Base-by-base conservation (phyloP, 1,140 invertebrate species). In the Vanessa atalanta region DNA sequence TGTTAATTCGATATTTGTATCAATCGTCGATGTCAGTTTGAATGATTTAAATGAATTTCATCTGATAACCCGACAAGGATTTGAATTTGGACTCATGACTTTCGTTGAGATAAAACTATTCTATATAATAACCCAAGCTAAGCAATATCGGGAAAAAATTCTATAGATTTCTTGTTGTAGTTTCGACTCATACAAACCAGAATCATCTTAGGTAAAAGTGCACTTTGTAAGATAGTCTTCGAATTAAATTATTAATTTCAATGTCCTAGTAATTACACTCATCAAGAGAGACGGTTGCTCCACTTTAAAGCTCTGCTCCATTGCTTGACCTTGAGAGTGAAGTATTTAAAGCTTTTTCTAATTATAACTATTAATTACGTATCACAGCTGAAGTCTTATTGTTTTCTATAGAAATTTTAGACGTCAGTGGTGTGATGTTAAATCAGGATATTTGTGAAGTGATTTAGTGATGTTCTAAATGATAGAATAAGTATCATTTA, bases 261-360 rank as follows among this genome's bases (percentile, higher is more conserved):
- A n/a, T 63, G 9, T 43, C 15, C 26, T 14, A 26, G 26, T 53
- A 8, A 53, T 50, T 65, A 26, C 47, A 16, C 64, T 65, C 47
- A 48, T 65, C n/a, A 65, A 57, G 9, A 2, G 23, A 63, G 60
- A 23, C 60, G 15, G 20, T 31, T n/a, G 51, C 48, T 65, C 31
- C 37, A 55, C 50, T 57, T 61, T 63, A 14, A 50, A 66, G 23
- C n/a, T n/a, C n/a, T n/a, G n/a, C n/a, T n/a, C n/a, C n/a, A n/a
- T n/a, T 23, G 48, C 48, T 61, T 57, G 50, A 65, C 53, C 47
- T 51, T 66, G 31, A 75, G 47, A 51, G 55, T 70, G 53, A 9
- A 23, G 15, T 53, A 37, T 43, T 48, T 60, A 66, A 31, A 65
- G 31, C n/a, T 43, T 43, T 6, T 13, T 23, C 53, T 57, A 57